phyloP scores from a whole-genome alignment of 2,113 vertebrate species.

The Orthochromis malagaraziensis region DNA sequence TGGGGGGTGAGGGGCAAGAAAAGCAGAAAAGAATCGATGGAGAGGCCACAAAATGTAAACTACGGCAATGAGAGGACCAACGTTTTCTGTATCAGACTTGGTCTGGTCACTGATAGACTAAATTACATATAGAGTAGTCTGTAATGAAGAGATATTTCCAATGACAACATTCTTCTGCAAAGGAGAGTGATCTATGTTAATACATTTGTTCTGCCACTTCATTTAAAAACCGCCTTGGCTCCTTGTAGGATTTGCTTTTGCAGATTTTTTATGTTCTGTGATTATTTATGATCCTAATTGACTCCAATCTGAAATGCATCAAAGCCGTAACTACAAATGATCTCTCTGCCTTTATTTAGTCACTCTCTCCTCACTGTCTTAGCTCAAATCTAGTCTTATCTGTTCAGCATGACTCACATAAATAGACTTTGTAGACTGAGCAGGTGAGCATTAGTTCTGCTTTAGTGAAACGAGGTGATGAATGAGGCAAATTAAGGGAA shows the following conservation, averaged over 20 bases:
- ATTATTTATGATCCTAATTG: neutral
- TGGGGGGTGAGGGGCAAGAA: fast-evolving
- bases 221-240: neutral
- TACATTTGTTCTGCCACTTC: neutral
- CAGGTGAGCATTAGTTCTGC: neutral
- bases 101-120: neutral
- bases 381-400: neutral
- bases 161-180: neutral
- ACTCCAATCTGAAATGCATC: neutral
- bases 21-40: neutral
- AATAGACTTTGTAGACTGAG: neutral
- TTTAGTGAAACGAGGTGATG: neutral
- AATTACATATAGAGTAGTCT: neutral
- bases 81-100: neutral
- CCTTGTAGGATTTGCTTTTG: neutral
- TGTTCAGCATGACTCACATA: neutral
- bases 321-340: neutral
- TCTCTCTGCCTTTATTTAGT: neutral
- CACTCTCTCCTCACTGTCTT: neutral
- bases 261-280: neutral
- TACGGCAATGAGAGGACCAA: fast-evolving
- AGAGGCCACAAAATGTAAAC: neutral
- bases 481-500: neutral
- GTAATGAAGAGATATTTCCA: neutral
- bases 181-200: neutral